phyloP scores from a whole-genome alignment of 2,113 vertebrate species.

The Podilymbus podiceps region DNA sequence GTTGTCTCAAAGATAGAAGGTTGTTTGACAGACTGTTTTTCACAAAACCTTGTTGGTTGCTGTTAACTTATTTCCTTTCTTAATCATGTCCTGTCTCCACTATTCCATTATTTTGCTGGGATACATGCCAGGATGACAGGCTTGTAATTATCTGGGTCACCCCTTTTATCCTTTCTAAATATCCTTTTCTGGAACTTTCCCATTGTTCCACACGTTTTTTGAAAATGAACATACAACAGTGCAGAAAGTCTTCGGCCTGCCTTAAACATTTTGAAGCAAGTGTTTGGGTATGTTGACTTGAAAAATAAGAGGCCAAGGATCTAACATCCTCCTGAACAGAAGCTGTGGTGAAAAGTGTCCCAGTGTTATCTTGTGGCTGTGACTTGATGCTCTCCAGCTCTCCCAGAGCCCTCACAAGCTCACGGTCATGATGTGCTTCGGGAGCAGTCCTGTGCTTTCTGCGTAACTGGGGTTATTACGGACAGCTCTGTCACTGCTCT shows the following conservation, averaged over 20 bases:
- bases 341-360: neutral
- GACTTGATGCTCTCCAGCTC: neutral
- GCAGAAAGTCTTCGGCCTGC: neutral
- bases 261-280: neutral
- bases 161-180: constrained; percentile 33
- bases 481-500: neutral
- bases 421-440: neutral
- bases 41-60: constrained; percentile 48
- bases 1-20: constrained; percentile 15
- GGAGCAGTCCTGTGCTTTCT: neutral
- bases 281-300: neutral
- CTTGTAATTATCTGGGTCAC: constrained; percentile 43
- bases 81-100: constrained; percentile 39
- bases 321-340: neutral
- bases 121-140: constrained; percentile 19
- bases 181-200: constrained; percentile 43
- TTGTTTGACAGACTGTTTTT: constrained; percentile 51
- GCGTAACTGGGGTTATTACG: neutral
- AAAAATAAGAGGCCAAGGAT: neutral
- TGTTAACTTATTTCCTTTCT: constrained; percentile 55
- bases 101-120: constrained; percentile 48
- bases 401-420: neutral
- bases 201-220: constrained; percentile 6
- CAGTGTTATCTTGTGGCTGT: neutral
- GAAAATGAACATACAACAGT: neutral